Conservation (phyloP, 2,113 vertebrate species). For the Patagioenas fasciata region DNA sequence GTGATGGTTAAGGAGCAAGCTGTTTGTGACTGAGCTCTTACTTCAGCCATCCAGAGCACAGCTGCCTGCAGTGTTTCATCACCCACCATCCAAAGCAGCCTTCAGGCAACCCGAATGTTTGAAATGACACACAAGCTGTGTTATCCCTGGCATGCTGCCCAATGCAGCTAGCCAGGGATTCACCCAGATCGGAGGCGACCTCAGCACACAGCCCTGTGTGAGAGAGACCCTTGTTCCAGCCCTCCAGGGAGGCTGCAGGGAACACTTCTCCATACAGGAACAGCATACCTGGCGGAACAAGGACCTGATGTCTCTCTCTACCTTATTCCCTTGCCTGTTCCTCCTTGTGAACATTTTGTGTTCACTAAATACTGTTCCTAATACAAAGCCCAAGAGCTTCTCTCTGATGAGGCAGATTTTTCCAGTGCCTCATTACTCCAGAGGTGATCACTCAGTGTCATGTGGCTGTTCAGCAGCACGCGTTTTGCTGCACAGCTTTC, state of each 20-base stretch:
- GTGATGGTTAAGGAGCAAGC: not conserved
- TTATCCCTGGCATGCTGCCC: not conserved
- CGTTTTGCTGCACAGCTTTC: not conserved
- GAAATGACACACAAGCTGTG: not conserved
- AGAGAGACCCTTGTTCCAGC: not conserved
- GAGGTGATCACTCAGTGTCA: not conserved
- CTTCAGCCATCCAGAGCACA: not conserved
- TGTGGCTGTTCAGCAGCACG: not conserved
- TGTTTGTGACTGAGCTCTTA: not conserved
- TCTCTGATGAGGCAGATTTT: not conserved
- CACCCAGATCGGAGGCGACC: fast-evolving
- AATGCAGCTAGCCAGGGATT: not conserved
- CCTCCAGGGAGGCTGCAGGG: not conserved
- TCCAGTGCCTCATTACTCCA: not conserved
- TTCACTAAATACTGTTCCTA: not conserved
- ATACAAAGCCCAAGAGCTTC: not conserved
- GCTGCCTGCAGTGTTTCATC: not conserved
- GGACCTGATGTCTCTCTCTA: not conserved
- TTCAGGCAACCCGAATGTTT: fast-evolving
- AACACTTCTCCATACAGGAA: not conserved
- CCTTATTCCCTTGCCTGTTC: not conserved
- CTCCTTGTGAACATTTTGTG: not conserved
- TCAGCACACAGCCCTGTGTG: not conserved
- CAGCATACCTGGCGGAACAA: fast-evolving
- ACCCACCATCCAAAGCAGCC: not conserved